These are phyloP conservation scores for Lepidocyrtinus sp. DNA, from an alignment of 2,888 invertebrate species.

Conservation along the genomic window DNA sequence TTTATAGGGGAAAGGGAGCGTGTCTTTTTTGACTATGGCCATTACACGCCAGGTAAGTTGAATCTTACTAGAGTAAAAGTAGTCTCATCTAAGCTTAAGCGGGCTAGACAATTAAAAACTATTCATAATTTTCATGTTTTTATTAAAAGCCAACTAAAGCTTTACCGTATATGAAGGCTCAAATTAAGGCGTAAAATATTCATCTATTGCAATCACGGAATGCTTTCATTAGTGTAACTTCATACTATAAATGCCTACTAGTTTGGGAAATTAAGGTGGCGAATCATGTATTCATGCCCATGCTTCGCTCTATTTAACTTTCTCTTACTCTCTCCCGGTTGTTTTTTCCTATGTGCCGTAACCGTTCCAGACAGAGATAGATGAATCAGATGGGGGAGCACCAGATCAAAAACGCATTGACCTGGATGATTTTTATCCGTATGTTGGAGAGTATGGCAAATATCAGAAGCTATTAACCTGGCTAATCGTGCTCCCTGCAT, in stretches of 20 bases:
- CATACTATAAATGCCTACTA: too few species aligned
- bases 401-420: conserved; percentile 73
- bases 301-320: neutral
- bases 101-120: too few species aligned
- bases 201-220: neutral
- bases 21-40: neutral
- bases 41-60: neutral
- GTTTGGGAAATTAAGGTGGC: neutral
- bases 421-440: conserved; percentile 87
- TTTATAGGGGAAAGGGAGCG: neutral
- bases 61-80: too few species aligned
- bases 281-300: neutral
- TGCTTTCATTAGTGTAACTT: too few species aligned
- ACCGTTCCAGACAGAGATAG: conserved; percentile 34
- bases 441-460: conserved; percentile 90
- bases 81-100: too few species aligned
- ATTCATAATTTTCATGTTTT: neutral
- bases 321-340: neutral
- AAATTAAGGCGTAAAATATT: neutral
- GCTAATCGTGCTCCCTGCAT: conserved; percentile 90
- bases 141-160: neutral
- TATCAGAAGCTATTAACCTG: conserved; percentile 90
- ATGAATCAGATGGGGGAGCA: conserved; percentile 44
- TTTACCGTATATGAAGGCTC: too few species aligned
- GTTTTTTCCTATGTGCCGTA: neutral